phyloP scores from a whole-genome alignment of 2,888 invertebrate species.

The Oscheius sp. region DNA sequence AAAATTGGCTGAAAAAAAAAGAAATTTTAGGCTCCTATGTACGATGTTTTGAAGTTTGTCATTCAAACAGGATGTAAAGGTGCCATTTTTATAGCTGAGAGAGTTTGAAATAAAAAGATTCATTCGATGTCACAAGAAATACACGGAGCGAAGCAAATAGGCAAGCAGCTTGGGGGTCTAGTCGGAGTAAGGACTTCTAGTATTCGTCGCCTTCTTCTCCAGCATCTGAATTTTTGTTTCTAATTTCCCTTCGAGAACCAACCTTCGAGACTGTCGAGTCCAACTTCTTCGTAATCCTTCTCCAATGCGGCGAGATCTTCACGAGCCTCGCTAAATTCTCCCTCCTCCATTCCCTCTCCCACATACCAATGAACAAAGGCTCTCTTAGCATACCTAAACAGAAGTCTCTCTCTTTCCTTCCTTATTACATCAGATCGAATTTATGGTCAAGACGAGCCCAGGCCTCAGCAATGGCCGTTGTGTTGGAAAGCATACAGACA shows the following conservation, averaged over 20 bases:
- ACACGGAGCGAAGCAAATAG: slow-evolving; percentile 19
- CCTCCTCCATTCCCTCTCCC: slow-evolving; percentile 69
- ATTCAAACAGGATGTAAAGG: slow-evolving; percentile 91
- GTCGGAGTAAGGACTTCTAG: slow-evolving; percentile 27
- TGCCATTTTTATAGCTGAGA: slow-evolving; percentile 91
- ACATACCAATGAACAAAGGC: slow-evolving; percentile 74
- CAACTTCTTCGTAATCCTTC: slow-evolving; percentile 61
- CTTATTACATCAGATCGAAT: slow-evolving; percentile 76
- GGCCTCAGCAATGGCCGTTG: slow-evolving; percentile 77
- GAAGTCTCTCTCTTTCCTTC: slow-evolving; percentile 75
- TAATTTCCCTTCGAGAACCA: neutral
- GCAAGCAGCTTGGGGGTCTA: slow-evolving; percentile 21
- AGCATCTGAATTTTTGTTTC: too few species aligned
- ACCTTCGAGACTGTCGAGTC: slow-evolving; percentile 48
- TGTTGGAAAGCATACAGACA: slow-evolving; percentile 80
- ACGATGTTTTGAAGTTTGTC: slow-evolving; percentile 82
- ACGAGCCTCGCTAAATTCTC: slow-evolving; percentile 67
- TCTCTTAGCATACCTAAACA: slow-evolving; percentile 50
- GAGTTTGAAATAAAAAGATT: slow-evolving; percentile 74
- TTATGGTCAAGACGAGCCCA: slow-evolving; percentile 84
- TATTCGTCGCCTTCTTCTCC: slow-evolving; percentile 61
- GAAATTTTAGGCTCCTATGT: slow-evolving; percentile 81
- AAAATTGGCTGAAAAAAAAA: slow-evolving; percentile 10
- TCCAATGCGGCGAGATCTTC: slow-evolving; percentile 63
- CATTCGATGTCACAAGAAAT: slow-evolving; percentile 22